These are phyloP conservation scores for Cataglyphis altisquamis DNA, from an alignment of 2,888 invertebrate species.

Conservation along the genomic window DNA sequence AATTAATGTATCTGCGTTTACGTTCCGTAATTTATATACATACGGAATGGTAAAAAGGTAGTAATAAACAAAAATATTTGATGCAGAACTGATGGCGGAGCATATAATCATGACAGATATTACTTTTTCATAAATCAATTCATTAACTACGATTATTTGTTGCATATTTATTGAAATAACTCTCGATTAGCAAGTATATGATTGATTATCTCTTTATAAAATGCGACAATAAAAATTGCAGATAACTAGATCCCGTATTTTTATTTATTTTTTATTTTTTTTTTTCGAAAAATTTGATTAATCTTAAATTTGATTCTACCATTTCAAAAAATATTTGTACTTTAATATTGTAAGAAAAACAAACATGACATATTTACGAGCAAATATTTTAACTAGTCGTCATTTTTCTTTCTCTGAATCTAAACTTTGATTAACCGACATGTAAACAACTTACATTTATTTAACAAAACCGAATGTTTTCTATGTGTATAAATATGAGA, in stretches of 20 bases:
- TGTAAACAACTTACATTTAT: not conserved
- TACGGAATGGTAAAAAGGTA: slow-evolving; percentile 18
- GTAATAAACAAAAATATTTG: slow-evolving; percentile 40
- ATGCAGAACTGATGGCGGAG: slow-evolving; percentile 1
- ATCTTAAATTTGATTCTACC: slow-evolving; percentile 18
- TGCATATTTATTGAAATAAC: slow-evolving; percentile 32
- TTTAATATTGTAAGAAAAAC: not conserved
- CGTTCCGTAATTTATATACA: slow-evolving; percentile 11
- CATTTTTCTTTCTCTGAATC: not conserved
- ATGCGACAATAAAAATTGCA: slow-evolving; percentile 1
- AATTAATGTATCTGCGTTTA: slow-evolving; percentile 29
- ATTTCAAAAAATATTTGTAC: not conserved
- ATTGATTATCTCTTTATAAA: slow-evolving; percentile 22
- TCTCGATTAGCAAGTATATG: slow-evolving; percentile 30
- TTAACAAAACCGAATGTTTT: not conserved
- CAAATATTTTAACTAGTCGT: not conserved
- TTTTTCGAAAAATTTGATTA: slow-evolving; percentile 20
- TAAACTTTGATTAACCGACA: not conserved
- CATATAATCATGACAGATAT: slow-evolving; percentile 10
- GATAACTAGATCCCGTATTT: slow-evolving; percentile 6
- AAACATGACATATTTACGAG: not conserved
- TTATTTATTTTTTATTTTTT: not conserved
- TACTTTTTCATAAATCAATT: slow-evolving; percentile 42
- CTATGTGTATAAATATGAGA: not conserved
- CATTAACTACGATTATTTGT: slow-evolving; percentile 9